Conservation (phyloP, 2,888 invertebrate genomes). For the Nycteola revayana region DNA sequence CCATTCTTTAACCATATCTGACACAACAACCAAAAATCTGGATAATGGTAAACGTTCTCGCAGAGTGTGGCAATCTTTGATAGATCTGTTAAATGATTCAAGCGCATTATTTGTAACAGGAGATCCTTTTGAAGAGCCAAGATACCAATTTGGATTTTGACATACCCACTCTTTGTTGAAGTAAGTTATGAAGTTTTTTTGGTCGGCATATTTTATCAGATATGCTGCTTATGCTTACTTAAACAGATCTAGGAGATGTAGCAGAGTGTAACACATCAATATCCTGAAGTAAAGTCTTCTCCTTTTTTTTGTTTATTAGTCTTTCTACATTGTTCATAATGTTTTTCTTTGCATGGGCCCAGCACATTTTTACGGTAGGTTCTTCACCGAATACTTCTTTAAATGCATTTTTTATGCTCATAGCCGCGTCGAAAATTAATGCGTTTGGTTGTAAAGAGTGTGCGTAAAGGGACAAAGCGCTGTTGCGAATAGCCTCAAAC, state of each 20-base stretch:
- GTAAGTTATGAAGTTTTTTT: constrained; percentile 8
- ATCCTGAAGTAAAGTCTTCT: constrained; percentile 5
- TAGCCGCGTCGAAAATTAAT: constrained; percentile 21
- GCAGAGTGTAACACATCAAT: background rate
- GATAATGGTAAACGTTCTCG: constrained; percentile 16
- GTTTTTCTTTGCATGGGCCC: constrained; percentile 25
- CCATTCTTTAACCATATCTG: constrained; percentile 13
- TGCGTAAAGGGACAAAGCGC: constrained; percentile 5
- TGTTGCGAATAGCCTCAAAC: constrained; percentile 3
- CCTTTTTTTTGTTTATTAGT: constrained; percentile 4
- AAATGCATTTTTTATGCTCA: constrained; percentile 8
- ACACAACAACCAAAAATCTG: constrained; percentile 8
- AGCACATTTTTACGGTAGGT: constrained; percentile 18
- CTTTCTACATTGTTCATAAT: constrained; percentile 8
- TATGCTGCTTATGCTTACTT: constrained; percentile 19
- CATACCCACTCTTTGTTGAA: constrained; percentile 7
- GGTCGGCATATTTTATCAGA: constrained; percentile 14
- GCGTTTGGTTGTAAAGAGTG: constrained; percentile 15
- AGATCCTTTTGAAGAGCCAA: constrained; percentile 8
- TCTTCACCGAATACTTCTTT: constrained; percentile 14
- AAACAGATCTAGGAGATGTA: constrained; percentile 10
- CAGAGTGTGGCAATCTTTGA: constrained; percentile 13
- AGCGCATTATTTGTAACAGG: constrained; percentile 14
- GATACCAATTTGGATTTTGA: constrained; percentile 12
- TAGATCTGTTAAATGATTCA: constrained; percentile 7